A percentile compares a stretch with the other conserved stretches of the same genome.
phyloP scores from a whole-genome alignment of 35 echinoderm and acorn worm species.

The Acanthaster planci region DNA sequence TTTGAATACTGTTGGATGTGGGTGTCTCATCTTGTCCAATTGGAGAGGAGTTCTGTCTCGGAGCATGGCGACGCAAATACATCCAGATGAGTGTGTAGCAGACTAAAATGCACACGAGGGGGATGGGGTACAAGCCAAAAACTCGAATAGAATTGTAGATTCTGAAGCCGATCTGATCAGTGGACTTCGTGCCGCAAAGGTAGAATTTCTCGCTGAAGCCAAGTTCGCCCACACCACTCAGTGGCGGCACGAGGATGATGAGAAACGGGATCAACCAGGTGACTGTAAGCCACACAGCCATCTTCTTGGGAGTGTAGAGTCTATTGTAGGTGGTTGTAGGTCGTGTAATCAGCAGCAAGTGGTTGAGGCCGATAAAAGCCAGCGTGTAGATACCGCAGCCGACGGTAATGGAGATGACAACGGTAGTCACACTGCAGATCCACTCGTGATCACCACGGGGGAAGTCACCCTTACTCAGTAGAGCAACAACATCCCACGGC shows the following conservation, averaged over 20 bases:
- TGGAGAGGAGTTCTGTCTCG: not conserved
- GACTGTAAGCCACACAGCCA: conserved; percentile 23
- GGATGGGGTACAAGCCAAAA: conserved; percentile 57
- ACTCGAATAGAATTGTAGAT: conserved; percentile 44
- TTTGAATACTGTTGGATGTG: not conserved
- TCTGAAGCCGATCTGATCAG: not conserved
- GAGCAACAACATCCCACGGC: conserved; percentile 1
- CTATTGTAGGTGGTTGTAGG: not conserved
- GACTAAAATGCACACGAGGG: conserved; percentile 60
- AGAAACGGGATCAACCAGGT: conserved; percentile 44
- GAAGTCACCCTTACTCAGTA: not conserved
- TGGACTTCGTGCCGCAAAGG: conserved; percentile 10
- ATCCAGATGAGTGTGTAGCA: conserved; percentile 61
- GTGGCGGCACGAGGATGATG: not conserved
- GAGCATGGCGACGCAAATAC: conserved; percentile 62
- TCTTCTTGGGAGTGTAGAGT: not conserved
- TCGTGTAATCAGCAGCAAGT: conserved; percentile 24
- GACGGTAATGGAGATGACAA: not conserved
- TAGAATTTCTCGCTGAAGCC: conserved; percentile 24
- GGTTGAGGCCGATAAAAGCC: not conserved
- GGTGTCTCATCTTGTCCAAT: not conserved
- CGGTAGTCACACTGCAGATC: not conserved
- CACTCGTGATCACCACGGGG: not conserved
- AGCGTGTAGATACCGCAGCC: conserved; percentile 13
- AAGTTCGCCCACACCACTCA: conserved; percentile 16